Base-by-base conservation (phyloP, 2,797 vertebrate genomes). In the Sebastiscus tertius region DNA sequence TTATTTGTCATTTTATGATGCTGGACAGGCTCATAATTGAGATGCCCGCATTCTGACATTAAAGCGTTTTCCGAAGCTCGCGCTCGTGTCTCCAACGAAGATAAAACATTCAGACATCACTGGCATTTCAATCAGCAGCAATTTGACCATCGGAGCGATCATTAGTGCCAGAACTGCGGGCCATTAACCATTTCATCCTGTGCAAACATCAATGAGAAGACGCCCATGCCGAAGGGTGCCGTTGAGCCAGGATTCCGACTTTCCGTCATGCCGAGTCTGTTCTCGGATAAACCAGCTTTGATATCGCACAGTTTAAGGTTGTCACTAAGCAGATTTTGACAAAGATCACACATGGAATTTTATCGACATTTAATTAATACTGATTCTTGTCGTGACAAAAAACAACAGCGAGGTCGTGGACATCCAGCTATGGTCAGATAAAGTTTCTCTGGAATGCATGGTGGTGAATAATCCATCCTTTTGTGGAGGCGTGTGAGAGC, bases 101-200 rank as follows among this genome's bases (percentile, higher is more conserved):
- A 89, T 80, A 33, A 87, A 85, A 82, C 73, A 82, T 79, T 76
- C 55, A 75, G 69, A 77, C 75, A 74, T 76, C 54, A 27, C 42
- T 73, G 64, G 56, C 66, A 81, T 86, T 84, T 82, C 77, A 85
- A 24, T 87, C 85, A 56, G 80, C 56, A 13, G 22, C 70, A 59
- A 80, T 67, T 66, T 79, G 68, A 83, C 79, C 80, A 77, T 16
- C 11, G 76, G 74, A 67, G 46, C 22, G 62, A 77, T 81, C 20
- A 66, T 79, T 67, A 69, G 77, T 33, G 78, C 79, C 75, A 72
- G 69, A 75, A 68, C 61, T 20, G 11, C 2, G 56, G 74, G 69
- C 86, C 89, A 85, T 92, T 89, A 89, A 90, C 88, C 65, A 75
- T 79, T 78, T 85, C 87, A 68, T 71, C 84, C 86, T 89, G 91